A percentile compares a stretch with the other conserved stretches of the same genome.
Evolutionary conservation across 2,797 vertebrate species (phyloP).

Genomic region (Hipposideros larvatus): DNA sequence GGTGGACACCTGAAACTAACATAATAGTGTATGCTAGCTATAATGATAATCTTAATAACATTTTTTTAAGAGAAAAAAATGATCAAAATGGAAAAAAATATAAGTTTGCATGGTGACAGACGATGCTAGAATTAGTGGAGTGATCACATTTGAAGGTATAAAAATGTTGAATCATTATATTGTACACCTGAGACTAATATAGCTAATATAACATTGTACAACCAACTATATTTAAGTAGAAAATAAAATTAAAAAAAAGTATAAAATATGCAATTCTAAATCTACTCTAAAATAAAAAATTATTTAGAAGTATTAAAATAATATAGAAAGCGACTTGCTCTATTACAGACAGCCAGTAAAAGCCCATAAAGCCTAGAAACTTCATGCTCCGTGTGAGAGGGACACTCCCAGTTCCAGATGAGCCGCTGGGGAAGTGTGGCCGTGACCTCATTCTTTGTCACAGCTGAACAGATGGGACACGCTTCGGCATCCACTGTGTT

Average conservation of each 20-base stretch:
- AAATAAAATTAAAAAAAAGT: neutral
- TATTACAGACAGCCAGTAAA: neutral
- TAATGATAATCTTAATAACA: too few species aligned
- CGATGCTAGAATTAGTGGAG: too few species aligned
- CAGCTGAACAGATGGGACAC: neutral
- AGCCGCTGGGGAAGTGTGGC: neutral
- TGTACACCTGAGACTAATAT: too few species aligned
- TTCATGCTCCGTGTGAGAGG: neutral
- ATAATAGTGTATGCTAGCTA: too few species aligned
- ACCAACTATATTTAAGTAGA: too few species aligned
- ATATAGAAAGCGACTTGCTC: neutral
- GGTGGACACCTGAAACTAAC: too few species aligned
- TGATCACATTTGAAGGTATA: too few species aligned
- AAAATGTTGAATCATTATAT: too few species aligned
- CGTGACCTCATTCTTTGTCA: rapidly evolving
- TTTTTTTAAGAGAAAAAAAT: too few species aligned
- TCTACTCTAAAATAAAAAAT: neutral
- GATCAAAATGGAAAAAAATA: too few species aligned
- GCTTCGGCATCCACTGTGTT: rapidly evolving
- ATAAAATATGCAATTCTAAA: neutral
- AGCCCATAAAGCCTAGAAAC: neutral
- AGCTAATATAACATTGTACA: too few species aligned
- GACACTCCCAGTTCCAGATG: neutral
- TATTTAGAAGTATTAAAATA: neutral
- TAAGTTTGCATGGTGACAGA: too few species aligned